Evolutionary conservation across 2,797 vertebrate species (phyloP), one percentile per base, ranked within the genome.

Genomic region (Leptoclinus maculatus): DNA sequence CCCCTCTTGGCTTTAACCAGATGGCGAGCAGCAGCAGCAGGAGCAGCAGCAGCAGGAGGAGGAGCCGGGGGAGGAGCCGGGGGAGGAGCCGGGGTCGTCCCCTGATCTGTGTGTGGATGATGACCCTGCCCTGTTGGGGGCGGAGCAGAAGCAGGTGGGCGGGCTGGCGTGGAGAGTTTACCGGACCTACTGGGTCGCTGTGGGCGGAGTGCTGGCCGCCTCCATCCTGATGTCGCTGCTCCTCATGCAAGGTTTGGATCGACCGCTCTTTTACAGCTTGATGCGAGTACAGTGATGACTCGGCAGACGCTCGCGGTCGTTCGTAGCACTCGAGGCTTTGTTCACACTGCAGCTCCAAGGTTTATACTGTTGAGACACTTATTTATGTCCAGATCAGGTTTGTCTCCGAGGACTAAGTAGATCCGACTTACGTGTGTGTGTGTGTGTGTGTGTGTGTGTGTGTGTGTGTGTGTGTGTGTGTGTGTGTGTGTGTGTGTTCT

Each of bases 111-210:
- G 43, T 17, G 88, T 92, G 43, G 74, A 88, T 2, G 77, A 81
- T 2, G 90, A 90, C 23, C 19, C 79, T 4, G 57, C 85, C 29
- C 77, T 66, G n/a, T 73, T 91, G 7, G 94, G 88, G 58, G 95
- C 93, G n/a, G 98, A 99, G 88, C 95, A 95, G 90, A 99, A 99
- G 91, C 96, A 97, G 88, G 95, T 91, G 80, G 98, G 98, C 0
- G 94, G 95, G 0, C 95, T 99, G 81, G 93, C 96, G 25, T 96
- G 97, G 92, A 94, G 83, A 0, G 97, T 99, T 13, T 99, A 99
- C 90, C 85, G 21, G 45, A 93, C 96, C 0, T 99, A 99, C 87
- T 97, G 97, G 97, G 81, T 76, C 10, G 96, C 98, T 14, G 86
- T 97, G 83, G 97, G 98, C 19, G 77, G 90, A 27, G 91, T 86